These are phyloP conservation scores for Pristis pectinata DNA, from an alignment of 2,797 vertebrate genomes.

Conservation along the genomic window DNA sequence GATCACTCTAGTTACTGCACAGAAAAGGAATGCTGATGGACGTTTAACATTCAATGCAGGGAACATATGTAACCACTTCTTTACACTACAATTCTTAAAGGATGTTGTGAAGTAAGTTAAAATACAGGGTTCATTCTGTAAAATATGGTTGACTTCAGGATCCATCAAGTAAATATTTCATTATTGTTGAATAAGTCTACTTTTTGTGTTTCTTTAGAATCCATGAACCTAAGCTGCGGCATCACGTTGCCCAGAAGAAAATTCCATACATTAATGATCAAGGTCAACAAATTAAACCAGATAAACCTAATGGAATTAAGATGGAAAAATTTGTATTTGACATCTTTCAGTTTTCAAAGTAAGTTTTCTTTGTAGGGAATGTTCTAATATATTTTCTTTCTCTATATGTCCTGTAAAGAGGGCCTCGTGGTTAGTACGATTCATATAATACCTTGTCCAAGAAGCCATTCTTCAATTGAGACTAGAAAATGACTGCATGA, in stretches of 20 bases:
- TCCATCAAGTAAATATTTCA: background rate
- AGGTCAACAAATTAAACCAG: conserved; percentile 73
- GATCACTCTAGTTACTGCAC: conserved; percentile 82
- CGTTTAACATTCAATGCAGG: conserved; percentile 84
- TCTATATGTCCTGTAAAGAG: background rate
- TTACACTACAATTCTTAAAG: conserved; percentile 77
- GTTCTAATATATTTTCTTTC: background rate
- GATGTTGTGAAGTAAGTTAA: conserved; percentile 76
- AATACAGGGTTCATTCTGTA: background rate
- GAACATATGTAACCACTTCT: conserved; percentile 93
- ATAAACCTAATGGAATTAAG: conserved; percentile 96
- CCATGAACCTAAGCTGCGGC: conserved; percentile 80
- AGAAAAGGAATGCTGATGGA: conserved; percentile 74
- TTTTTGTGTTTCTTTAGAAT: conserved; percentile 55
- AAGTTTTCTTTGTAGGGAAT: conserved; percentile 48
- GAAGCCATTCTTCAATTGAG: background rate
- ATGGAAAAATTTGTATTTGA: conserved; percentile 99
- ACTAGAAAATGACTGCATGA: background rate
- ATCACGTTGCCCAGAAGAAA: conserved; percentile 96
- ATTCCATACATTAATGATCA: conserved; percentile 73
- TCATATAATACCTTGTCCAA: background rate
- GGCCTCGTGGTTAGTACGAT: background rate
- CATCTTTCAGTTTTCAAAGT: conserved; percentile 98
- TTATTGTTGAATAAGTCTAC: background rate
- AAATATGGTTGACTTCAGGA: background rate